Evolutionary conservation across 2,888 invertebrate genomes (phyloP).

Genomic region (Parasteatoda lunata): DNA sequence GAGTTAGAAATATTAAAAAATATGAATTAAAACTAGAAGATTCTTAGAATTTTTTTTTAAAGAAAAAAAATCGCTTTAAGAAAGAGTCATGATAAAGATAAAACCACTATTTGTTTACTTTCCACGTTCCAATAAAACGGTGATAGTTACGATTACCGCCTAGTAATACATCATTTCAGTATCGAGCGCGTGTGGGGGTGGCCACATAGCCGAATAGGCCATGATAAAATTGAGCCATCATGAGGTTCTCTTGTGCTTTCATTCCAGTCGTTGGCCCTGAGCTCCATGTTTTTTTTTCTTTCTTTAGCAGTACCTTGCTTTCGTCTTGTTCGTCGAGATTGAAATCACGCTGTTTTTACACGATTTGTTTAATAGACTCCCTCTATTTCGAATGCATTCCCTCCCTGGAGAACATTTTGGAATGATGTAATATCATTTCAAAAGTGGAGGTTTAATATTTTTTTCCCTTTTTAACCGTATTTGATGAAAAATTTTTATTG

Average conservation of each 20-base stretch:
- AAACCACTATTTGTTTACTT: too few species aligned
- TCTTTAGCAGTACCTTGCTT: not conserved
- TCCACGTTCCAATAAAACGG: too few species aligned
- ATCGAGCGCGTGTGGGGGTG: not conserved
- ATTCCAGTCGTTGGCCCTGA: slow-evolving; percentile 36
- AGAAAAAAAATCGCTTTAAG: too few species aligned
- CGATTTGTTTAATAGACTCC: not conserved
- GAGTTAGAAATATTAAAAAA: too few species aligned
- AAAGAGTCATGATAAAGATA: too few species aligned
- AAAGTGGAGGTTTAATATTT: not conserved
- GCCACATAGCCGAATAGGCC: not conserved
- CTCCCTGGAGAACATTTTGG: not conserved
- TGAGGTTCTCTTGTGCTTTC: slow-evolving; percentile 7
- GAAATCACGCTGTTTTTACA: slow-evolving; percentile 1
- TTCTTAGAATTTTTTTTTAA: too few species aligned
- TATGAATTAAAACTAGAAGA: too few species aligned
- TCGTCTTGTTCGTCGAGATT: not conserved
- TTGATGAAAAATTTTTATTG: too few species aligned
- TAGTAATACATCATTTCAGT: not conserved
- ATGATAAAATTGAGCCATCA: slow-evolving; percentile 52
- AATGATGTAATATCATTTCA: not conserved
- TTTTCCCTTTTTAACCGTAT: not conserved
- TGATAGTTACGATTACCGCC: not conserved
- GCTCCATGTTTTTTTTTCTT: not conserved
- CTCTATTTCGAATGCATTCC: not conserved